Evolutionary conservation across 2,888 invertebrate genomes (phyloP).

Genomic region (Tromatobia lineatoria): DNA sequence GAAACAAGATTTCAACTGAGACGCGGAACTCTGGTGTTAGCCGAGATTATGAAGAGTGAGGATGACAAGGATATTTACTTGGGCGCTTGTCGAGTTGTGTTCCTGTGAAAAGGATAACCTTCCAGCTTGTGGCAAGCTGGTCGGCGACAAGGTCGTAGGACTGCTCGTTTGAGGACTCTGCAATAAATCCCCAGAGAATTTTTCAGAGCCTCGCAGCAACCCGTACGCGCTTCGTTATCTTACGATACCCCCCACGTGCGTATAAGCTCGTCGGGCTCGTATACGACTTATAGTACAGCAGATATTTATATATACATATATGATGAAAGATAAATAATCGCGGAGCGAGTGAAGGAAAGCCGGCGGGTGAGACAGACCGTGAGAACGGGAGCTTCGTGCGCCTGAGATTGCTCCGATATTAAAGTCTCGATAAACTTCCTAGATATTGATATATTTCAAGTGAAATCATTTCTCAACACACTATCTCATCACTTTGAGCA

Average conservation of each 20-base stretch:
- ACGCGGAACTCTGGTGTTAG: constrained; percentile 33
- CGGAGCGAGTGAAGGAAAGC: constrained; percentile 33
- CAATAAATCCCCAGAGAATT: constrained; percentile 81
- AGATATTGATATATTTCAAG: constrained; percentile 8
- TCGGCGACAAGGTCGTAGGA: constrained; percentile 90
- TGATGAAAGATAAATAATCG: constrained; percentile 57
- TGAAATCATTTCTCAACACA: neutral
- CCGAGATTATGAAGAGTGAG: constrained; percentile 61
- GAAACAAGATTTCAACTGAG: neutral
- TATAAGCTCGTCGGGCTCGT: neutral
- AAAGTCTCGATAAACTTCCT: neutral
- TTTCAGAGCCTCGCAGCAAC: constrained; percentile 15
- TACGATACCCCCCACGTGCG: neutral
- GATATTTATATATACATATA: neutral
- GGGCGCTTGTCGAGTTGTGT: constrained; percentile 83
- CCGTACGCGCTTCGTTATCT: neutral
- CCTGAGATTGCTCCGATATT: constrained; percentile 17
- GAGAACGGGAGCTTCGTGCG: constrained; percentile 12
- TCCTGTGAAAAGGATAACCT: constrained; percentile 85
- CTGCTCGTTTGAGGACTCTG: constrained; percentile 90
- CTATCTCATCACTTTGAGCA: neutral
- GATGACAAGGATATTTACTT: constrained; percentile 84
- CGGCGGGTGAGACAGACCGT: constrained; percentile 27
- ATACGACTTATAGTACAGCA: neutral
- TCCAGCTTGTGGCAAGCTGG: constrained; percentile 87